Percentiles rank a stretch among this genome's conserved stretches.
Evolutionary conservation across 2,113 vertebrate genomes (phyloP).

Genomic region (Antennarius striatus): DNA sequence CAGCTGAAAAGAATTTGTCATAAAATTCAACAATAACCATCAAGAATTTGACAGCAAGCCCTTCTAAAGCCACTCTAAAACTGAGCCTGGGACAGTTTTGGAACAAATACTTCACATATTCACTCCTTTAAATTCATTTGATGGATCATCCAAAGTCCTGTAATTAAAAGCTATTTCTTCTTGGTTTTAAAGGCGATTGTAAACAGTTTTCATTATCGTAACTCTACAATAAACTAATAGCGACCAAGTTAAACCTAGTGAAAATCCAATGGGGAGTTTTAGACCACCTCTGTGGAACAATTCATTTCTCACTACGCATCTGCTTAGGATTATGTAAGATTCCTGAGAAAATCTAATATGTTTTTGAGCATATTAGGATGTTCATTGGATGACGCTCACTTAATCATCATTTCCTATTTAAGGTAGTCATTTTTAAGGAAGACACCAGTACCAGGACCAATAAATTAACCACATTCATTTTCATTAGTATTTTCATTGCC

Average conservation of each 20-base stretch:
- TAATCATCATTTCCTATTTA: too few species aligned
- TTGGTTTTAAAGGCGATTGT: constrained; percentile 36
- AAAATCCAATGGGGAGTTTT: constrained; percentile 1
- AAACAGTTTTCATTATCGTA: constrained; percentile 16
- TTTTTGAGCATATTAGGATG: too few species aligned
- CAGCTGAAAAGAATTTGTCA: constrained; percentile 9
- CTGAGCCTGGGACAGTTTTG: constrained; percentile 9
- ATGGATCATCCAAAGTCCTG: constrained; percentile 44
- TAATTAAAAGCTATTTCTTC: constrained; percentile 42
- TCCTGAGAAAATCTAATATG: constrained; percentile 1
- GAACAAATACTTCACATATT: constrained; percentile 53
- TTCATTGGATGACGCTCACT: too few species aligned
- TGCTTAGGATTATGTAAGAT: not conserved
- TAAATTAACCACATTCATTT: not conserved
- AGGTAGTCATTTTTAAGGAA: too few species aligned
- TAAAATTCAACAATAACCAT: not conserved
- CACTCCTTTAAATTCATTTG: constrained; percentile 41
- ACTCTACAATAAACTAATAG: constrained; percentile 29
- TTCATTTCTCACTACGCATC: not conserved
- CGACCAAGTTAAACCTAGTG: constrained; percentile 21
- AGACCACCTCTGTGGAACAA: not conserved
- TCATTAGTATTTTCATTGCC: not conserved
- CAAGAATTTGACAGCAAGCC: constrained; percentile 8
- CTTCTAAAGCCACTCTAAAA: constrained; percentile 12
- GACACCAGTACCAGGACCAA: too few species aligned